These are phyloP conservation scores for Calyptommatus sinebrachiatus DNA, from an alignment of 2,113 vertebrate species.

Conservation along the genomic window DNA sequence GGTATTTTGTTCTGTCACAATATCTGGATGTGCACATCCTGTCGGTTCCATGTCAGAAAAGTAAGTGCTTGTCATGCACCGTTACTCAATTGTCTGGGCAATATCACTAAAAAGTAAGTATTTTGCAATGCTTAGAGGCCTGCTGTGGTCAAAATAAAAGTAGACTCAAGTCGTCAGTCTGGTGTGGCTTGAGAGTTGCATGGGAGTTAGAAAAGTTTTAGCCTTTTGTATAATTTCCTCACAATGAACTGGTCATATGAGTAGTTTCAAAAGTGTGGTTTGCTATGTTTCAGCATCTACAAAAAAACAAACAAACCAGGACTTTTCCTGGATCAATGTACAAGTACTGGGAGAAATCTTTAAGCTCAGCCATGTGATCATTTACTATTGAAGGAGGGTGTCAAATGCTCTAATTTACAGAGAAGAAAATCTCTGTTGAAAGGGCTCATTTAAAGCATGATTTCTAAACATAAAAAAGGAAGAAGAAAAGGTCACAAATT, in stretches of 20 bases:
- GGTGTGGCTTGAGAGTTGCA: not conserved
- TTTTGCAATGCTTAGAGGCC: too few relatives aligned
- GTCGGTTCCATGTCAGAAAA: too few relatives aligned
- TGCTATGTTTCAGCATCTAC: not conserved
- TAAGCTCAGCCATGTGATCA: not conserved
- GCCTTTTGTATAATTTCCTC: not conserved
- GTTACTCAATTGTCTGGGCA: too few relatives aligned
- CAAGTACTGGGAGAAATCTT: not conserved
- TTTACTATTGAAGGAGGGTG: not conserved
- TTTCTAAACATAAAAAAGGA: too few relatives aligned
- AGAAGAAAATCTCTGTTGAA: not conserved
- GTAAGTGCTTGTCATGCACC: too few relatives aligned
- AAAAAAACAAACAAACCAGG: not conserved
- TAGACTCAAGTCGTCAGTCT: not conserved
- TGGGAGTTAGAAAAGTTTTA: not conserved
- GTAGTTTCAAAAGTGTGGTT: not conserved
- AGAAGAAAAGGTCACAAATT: too few relatives aligned
- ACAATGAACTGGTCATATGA: slow-evolving; percentile 17
- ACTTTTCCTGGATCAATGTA: not conserved
- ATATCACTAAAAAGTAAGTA: too few relatives aligned
- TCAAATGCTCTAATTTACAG: not conserved
- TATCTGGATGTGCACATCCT: too few relatives aligned
- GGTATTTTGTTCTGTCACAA: too few relatives aligned
- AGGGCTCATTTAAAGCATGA: not conserved
- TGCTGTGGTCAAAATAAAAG: not conserved